Base-by-base conservation (phyloP, 2,113 vertebrate species). In the Hiodon alosoides region DNA sequence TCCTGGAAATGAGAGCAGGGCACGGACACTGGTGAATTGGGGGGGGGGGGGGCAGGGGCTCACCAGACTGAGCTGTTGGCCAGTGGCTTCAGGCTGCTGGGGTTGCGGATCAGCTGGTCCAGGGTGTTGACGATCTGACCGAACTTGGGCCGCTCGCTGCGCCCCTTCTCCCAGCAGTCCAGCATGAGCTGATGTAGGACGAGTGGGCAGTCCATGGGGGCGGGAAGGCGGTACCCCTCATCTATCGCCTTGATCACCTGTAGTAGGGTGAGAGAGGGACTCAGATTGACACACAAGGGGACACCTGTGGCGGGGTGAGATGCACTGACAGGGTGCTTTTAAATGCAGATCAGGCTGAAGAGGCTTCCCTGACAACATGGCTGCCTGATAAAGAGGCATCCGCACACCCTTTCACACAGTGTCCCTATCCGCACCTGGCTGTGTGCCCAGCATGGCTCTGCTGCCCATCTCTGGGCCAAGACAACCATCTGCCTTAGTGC, bases 241-340 rank as follows among this genome's bases (percentile, higher is more conserved):
- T 99, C 97, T 0, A 98, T 97, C 70, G 97, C 96, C 0, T 99
- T 99, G 86, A 99, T 99, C 79, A 99, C 97, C 97, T 99, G 85
- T 31, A 31, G 62, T 31, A 31, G 5, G 16, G 54, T 51, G 6
- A 71, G 16, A 59, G 54, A 9, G 13, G n/a, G 17, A 48, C 13
- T 10, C 17, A 54, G 7, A 50, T 46, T 67, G 59, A 67, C 14
- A n/a, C 55, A 46, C 59, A 11, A 9, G 9, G 48, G 48, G 46
- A 66, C 7, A 47, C 31, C 31, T 31, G 64, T 11, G 64, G 48
- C 31, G 11, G 13, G 48, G 64, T 3, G 61, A 17, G 14, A 64
- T 10, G 59, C 31, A 51, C 5, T 14, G 14, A 64, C 4, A 64
- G 3, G 13, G 7, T 59, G 3, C 4, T n/a, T 13, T 60, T 60